Conservation (phyloP, 2,113 vertebrate genomes). For the Tragelaphus imberbis region DNA sequence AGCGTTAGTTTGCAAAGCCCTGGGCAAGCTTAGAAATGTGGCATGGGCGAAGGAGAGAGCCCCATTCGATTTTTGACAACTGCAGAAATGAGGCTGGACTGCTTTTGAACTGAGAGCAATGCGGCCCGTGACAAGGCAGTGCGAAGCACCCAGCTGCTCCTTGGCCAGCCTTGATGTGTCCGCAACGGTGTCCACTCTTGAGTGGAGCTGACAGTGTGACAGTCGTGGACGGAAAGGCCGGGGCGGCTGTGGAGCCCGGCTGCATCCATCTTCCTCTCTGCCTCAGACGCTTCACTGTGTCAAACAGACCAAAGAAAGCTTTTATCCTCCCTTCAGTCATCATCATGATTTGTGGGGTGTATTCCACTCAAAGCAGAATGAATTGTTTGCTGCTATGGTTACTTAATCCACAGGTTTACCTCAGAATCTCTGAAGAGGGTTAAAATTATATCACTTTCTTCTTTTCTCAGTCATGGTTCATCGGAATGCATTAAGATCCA, state of each 20-base stretch:
- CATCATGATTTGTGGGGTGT: not conserved
- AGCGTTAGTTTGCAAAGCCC: not conserved
- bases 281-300: not conserved
- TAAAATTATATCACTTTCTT: conserved; percentile 46
- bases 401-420: not conserved
- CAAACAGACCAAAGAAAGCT: not conserved
- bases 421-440: not conserved
- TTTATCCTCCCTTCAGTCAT: not conserved
- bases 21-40: not conserved
- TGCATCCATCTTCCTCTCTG: not conserved
- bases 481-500: conserved; percentile 76
- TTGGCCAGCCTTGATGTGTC: too few species aligned
- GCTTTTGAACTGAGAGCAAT: not conserved
- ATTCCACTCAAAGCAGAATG: not conserved
- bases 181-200: too few species aligned
- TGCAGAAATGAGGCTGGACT: not conserved
- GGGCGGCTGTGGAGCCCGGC: accelerated
- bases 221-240: too few species aligned
- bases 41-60: not conserved
- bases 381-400: not conserved
- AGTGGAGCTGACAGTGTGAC: too few species aligned
- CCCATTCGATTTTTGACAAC: not conserved
- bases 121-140: not conserved
- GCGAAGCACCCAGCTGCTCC: not conserved
- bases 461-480: conserved; percentile 69